phyloP scores from a whole-genome alignment of 2,113 vertebrate species.

The Mesembrinibis cayennensis region DNA sequence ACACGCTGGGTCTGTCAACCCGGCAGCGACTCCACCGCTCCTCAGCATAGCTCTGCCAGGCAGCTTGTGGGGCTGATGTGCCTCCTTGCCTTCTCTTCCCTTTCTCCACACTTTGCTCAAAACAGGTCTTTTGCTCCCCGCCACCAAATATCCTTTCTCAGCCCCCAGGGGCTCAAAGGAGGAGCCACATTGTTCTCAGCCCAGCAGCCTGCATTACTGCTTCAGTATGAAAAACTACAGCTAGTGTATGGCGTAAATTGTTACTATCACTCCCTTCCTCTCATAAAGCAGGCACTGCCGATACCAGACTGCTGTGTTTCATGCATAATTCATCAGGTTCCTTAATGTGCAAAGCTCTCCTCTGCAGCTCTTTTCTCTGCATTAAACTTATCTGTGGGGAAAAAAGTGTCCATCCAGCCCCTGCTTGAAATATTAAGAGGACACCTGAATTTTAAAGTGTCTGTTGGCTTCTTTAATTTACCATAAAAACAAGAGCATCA shows the following conservation, averaged over 20 bases:
- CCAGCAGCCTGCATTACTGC: not conserved
- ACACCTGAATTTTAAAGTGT: not conserved
- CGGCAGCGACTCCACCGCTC: fast-evolving
- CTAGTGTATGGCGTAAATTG: fast-evolving
- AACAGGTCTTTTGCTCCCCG: not conserved
- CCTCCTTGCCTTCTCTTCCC: not conserved
- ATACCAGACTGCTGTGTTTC: not conserved
- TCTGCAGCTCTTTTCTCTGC: constrained; percentile 11
- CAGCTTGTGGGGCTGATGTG: not conserved
- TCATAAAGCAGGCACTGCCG: not conserved
- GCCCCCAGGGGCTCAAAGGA: not conserved
- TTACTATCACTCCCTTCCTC: not conserved
- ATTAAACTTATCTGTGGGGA: not conserved
- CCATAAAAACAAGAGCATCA: not conserved
- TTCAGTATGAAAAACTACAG: constrained; percentile 2
- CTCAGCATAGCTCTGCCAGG: not conserved
- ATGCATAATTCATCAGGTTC: constrained; percentile 39
- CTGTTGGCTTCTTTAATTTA: not conserved
- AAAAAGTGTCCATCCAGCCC: not conserved
- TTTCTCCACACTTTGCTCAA: not conserved
- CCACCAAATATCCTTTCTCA: not conserved
- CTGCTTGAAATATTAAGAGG: not conserved
- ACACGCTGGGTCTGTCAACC: not conserved
- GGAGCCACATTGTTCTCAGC: not conserved
- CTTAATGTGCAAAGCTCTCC: constrained; percentile 16